Evolutionary conservation across 2,113 vertebrate genomes (phyloP).

Genomic region (Brienomyrus brachyistius): DNA sequence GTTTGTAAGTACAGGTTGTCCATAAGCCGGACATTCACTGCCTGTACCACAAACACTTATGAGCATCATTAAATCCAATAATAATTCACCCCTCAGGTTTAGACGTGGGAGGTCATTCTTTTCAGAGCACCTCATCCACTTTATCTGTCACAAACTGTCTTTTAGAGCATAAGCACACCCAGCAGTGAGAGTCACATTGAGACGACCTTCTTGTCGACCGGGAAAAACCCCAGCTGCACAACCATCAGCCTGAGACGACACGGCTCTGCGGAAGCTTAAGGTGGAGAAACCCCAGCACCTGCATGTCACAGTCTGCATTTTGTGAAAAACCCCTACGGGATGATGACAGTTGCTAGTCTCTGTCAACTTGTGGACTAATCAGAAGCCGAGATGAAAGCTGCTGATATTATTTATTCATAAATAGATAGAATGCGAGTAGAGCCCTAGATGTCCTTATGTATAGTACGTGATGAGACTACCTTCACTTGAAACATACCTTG

Average conservation of each 20-base stretch:
- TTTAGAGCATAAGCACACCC: not conserved
- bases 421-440: not conserved
- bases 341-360: not conserved
- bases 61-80: not conserved
- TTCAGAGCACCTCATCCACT: not conserved
- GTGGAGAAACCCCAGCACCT: not conserved
- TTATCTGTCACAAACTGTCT: not conserved
- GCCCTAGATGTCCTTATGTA: not conserved
- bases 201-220: not conserved
- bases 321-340: not conserved
- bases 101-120: not conserved
- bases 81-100: not conserved
- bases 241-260: not conserved
- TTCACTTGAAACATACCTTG: constrained; percentile 62
- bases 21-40: not conserved
- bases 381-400: not conserved
- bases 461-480: not conserved
- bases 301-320: not conserved
- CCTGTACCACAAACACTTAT: not conserved
- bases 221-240: not conserved
- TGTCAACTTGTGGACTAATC: not conserved
- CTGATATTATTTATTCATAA: too few relatives aligned
- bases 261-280: not conserved
- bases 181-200: too few relatives aligned
- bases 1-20: not conserved